Evolutionary conservation across 37 sponge, comb jelly and placozoan species (phyloP).

Genomic region (Geodia barretti): DNA sequence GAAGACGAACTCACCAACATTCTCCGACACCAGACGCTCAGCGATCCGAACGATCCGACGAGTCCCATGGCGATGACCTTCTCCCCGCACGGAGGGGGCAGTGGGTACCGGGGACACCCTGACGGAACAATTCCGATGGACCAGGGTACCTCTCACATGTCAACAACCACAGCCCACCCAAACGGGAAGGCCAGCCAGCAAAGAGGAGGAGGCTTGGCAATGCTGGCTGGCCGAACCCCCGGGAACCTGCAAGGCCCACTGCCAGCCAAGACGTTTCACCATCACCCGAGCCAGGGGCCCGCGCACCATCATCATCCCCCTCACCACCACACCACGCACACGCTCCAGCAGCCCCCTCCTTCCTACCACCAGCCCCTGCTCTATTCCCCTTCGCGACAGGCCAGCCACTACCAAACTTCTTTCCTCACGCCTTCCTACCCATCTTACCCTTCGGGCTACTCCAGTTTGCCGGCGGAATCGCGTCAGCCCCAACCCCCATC

Average conservation of each 20-base stretch:
- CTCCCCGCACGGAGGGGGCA: neutral
- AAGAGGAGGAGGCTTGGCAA: constrained; percentile 14
- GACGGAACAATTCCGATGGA: too few species aligned
- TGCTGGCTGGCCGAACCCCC: constrained; percentile 13
- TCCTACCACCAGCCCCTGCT: neutral
- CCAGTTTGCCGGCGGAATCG: constrained; percentile 6
- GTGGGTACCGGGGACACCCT: too few species aligned
- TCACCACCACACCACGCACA: neutral
- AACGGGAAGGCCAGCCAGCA: constrained; percentile 24
- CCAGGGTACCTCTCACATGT: constrained; percentile 4
- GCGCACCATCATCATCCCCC: neutral
- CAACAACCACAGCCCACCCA: constrained; percentile 12
- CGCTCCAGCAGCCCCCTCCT: neutral
- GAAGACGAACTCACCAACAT: constrained; percentile 23
- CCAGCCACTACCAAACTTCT: neutral
- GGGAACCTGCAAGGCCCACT: neutral
- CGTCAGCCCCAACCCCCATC: neutral
- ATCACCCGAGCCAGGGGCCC: neutral
- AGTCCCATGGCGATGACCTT: neutral
- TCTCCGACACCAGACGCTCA: constrained; percentile 6
- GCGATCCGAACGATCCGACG: neutral
- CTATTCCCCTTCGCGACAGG: neutral
- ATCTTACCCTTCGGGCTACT: neutral
- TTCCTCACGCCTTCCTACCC: neutral
- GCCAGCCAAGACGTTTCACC: neutral